Conservation (phyloP, 2,113 vertebrate species). For the Onychostruthus taczanowskii region DNA sequence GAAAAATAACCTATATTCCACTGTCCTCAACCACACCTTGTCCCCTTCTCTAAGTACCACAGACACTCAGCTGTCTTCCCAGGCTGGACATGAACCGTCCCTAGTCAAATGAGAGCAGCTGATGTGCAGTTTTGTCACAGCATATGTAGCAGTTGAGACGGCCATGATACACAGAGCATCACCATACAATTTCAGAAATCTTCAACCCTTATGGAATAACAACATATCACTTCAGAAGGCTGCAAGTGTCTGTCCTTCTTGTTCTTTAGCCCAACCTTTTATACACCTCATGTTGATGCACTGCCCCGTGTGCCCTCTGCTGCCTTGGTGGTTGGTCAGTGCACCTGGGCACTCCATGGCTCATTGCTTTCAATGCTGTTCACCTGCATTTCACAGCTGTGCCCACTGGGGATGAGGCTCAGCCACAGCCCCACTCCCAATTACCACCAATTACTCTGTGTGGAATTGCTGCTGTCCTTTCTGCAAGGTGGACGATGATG, state of each 20-base stretch:
- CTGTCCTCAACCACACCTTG: not conserved
- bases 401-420: not conserved
- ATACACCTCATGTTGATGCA: not conserved
- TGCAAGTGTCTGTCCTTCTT: not conserved
- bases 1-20: not conserved
- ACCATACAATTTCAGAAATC: not conserved
- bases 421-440: not conserved
- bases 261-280: not conserved
- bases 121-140: not conserved
- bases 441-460: too few relatives aligned
- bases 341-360: not conserved
- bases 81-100: not conserved
- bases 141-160: not conserved
- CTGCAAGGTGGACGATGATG: not conserved
- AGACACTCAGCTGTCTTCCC: not conserved
- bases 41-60: not conserved
- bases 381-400: not conserved
- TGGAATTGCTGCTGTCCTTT: not conserved
- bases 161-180: not conserved
- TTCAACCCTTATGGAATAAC: not conserved
- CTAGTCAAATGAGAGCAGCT: not conserved
- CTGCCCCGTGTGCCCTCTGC: not conserved
- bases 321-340: not conserved
- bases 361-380: not conserved
- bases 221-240: not conserved